Conservation (phyloP, 2,797 vertebrate genomes). For the Limnodromus scolopaceus region DNA sequence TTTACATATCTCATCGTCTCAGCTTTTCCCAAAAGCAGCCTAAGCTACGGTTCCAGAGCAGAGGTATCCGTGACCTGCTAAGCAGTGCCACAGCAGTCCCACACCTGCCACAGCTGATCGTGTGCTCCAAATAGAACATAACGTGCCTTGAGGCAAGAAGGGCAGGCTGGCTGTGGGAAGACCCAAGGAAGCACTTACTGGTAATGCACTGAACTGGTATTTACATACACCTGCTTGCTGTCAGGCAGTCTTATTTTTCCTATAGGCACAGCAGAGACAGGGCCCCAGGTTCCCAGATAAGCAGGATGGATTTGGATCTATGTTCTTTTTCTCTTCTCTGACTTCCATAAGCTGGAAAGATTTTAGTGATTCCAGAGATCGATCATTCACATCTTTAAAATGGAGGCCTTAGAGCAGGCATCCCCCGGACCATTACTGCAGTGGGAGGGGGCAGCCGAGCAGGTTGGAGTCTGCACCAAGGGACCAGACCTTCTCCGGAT, state of each 20-base stretch:
- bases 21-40: background rate
- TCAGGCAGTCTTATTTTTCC: background rate
- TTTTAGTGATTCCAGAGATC: rapidly evolving
- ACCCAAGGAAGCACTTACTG: background rate
- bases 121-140: rapidly evolving
- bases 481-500: rapidly evolving
- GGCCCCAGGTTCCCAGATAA: background rate
- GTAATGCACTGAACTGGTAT: rapidly evolving
- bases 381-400: background rate
- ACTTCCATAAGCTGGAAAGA: rapidly evolving
- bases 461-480: background rate
- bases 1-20: rapidly evolving
- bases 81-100: background rate
- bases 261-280: background rate
- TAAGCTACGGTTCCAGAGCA: background rate
- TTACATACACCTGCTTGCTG: rapidly evolving
- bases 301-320: rapidly evolving
- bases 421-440: rapidly evolving
- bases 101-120: rapidly evolving
- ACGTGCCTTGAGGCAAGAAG: rapidly evolving
- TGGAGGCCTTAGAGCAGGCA: too few relatives aligned
- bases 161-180: background rate
- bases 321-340: background rate
- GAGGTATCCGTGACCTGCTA: background rate
- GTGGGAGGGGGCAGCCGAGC: too few relatives aligned